Base-by-base conservation (phyloP, 2,113 vertebrate genomes). In the Plectropomus leopardus region DNA sequence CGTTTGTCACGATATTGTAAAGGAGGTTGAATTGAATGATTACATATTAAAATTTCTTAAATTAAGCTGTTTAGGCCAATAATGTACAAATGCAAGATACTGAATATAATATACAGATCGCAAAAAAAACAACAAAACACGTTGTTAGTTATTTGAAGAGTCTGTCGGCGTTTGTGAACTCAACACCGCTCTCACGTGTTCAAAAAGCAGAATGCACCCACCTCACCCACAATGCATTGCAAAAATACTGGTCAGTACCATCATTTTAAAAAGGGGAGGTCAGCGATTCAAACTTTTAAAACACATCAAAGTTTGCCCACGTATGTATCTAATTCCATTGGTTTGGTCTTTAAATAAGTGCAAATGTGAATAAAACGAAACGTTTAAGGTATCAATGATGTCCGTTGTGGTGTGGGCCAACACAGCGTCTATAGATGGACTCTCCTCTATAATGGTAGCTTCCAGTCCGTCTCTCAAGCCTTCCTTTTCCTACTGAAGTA, bases 401-500 rank as follows among this genome's bases (percentile, higher is more conserved):
- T 14, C 5, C 0, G 3, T 0, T 44, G 0, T 47, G 3, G 1
- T 30, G 0, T 2, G 2, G 0, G 1, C 44, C 17, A 1, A 10
- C 30, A n/a, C 3, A 0, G 17, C 24, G 57, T 10, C 19, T 4
- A 16, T 0, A 82, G 15, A 76, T 93, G 89, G 90, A 82, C 60
- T 92, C 75, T 91, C 92, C 91, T 82, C 45, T 74, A 55, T 84
- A 93, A 87, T 95, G 94, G 94, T 94, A 94, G 32, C 9, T 54
- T 83, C 95, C 89, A 0, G 60, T 19, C 15, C 5, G 63, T 21
- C 28, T 34, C 59, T 51, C 26, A 0, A 76, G 17, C 73, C 87
- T 92, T 93, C 93, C 92, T 96, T 96, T 95, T 91, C 85, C 94
- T 88, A 77, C 80, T 84, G 88, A 92, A 92, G 89, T 90, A 90